Conservation (phyloP, 2,113 vertebrate genomes). For the Eulemur rufifrons region DNA sequence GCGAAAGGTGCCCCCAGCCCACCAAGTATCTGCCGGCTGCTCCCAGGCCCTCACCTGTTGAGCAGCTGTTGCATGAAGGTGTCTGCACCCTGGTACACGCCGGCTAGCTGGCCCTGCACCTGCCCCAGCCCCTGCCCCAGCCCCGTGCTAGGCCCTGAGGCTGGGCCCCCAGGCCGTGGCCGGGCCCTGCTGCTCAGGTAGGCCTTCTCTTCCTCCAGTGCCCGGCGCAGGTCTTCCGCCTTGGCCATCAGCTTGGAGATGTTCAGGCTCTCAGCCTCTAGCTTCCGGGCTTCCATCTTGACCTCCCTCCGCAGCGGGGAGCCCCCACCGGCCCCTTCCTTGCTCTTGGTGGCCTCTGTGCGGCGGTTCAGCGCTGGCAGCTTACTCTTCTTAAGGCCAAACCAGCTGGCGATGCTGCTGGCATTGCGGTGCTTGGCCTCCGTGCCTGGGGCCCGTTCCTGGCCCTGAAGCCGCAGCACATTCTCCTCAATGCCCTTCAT, state of each 20-base stretch:
- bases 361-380: constrained; percentile 93
- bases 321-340: constrained; percentile 82
- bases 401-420: constrained; percentile 95
- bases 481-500: constrained; percentile 99
- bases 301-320: constrained; percentile 86
- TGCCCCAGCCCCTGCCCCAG: constrained; percentile 90
- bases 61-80: constrained; percentile 98
- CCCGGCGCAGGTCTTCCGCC: constrained; percentile 93
- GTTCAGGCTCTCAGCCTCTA: constrained; percentile 93
- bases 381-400: constrained; percentile 95
- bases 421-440: constrained; percentile 94
- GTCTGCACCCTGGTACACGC: constrained; percentile 94
- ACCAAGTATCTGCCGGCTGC: fast-evolving
- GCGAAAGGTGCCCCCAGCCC: background rate
- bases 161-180: constrained; percentile 82
- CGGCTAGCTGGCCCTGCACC: constrained; percentile 88
- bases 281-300: constrained; percentile 84
- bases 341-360: constrained; percentile 86
- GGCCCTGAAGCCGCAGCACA: constrained; percentile 92
- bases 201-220: constrained; percentile 94
- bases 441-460: constrained; percentile 83
- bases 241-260: constrained; percentile 98
- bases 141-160: constrained; percentile 83
- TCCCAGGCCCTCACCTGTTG: constrained; percentile 89
- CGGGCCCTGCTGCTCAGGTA: constrained; percentile 90